Conservation (phyloP, 2,888 invertebrate species). For the Brachyptera risi region DNA sequence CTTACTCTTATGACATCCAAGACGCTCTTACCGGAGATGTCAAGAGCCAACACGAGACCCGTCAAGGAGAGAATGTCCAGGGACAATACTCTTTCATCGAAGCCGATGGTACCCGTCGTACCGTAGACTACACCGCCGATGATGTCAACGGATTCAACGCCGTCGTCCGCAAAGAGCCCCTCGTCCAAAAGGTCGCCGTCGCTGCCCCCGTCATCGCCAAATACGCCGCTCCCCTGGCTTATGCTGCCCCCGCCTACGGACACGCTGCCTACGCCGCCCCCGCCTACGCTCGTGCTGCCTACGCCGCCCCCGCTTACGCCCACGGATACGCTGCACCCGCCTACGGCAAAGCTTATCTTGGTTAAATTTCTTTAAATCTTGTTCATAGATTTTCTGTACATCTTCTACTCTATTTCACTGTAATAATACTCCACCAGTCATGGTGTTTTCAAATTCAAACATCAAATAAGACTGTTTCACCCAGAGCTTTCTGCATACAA, state of each 20-base stretch:
- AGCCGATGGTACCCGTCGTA: slow-evolving; percentile 31
- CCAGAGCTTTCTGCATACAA: no score
- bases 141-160: slow-evolving; percentile 34
- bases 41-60: slow-evolving; percentile 31
- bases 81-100: slow-evolving; percentile 32
- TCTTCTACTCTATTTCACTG: no score
- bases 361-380: no score
- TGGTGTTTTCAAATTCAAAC: no score
- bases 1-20: slow-evolving; percentile 30
- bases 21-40: slow-evolving; percentile 32
- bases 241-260: slow-evolving; percentile 23
- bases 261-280: slow-evolving; percentile 22
- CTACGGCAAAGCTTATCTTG: slow-evolving; percentile 29
- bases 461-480: no score
- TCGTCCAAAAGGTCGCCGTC: slow-evolving; percentile 26
- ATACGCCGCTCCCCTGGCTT: slow-evolving; percentile 26
- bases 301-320: no score
- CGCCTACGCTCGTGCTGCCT: no score
- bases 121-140: slow-evolving; percentile 32
- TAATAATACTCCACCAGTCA: no score
- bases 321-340: slow-evolving; percentile 27
- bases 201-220: slow-evolving; percentile 25
- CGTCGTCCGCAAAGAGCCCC: slow-evolving; percentile 29
- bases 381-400: no score
- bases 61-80: slow-evolving; percentile 31